Evolutionary conservation across 1,140 invertebrate genomes (phyloP).

Genomic region (Lepidostoma basale): DNA sequence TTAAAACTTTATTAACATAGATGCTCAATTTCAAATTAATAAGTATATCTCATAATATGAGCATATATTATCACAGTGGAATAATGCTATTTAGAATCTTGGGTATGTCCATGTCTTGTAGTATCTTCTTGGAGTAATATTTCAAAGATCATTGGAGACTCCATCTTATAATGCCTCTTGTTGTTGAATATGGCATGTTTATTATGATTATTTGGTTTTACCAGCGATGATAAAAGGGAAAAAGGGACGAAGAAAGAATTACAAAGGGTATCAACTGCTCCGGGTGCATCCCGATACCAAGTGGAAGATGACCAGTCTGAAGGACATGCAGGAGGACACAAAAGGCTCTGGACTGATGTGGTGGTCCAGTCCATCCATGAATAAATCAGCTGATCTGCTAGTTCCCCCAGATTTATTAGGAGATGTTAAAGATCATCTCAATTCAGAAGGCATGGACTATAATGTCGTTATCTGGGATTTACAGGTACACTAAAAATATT

Average conservation of each 20-base stretch:
- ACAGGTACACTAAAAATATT: conserved; percentile 66
- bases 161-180: background rate
- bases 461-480: conserved; percentile 75
- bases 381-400: conserved; percentile 72
- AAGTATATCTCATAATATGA: no score
- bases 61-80: no score
- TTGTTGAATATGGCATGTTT: background rate
- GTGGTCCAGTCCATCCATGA: conserved; percentile 60
- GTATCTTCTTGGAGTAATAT: no score
- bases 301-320: conserved; percentile 54
- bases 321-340: conserved; percentile 56
- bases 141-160: background rate
- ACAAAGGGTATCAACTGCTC: conserved; percentile 58
- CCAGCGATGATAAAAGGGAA: conserved; percentile 39
- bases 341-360: conserved; percentile 59
- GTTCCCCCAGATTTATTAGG: conserved; percentile 68
- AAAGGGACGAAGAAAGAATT: conserved; percentile 55
- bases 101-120: no score
- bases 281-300: conserved; percentile 52
- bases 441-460: conserved; percentile 67
- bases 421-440: conserved; percentile 69
- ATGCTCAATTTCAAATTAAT: no score
- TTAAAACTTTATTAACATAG: no score
- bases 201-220: background rate
- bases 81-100: background rate